A percentile compares a stretch with the other conserved stretches of the same genome.
Conservation (phyloP, 2,888 invertebrate genomes). For the Megamerina dolium region DNA sequence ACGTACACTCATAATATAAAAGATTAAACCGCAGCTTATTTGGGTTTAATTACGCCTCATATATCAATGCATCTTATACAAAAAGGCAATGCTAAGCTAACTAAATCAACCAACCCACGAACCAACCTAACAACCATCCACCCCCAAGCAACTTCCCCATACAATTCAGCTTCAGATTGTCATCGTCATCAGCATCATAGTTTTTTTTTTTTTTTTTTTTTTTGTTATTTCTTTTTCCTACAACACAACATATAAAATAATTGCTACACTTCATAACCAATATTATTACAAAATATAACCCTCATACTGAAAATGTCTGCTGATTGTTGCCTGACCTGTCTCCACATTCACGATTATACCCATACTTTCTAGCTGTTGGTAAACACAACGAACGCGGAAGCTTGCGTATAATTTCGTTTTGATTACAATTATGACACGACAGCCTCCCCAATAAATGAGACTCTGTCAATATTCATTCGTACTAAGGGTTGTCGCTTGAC, state of each 20-base stretch:
- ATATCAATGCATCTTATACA: slow-evolving; percentile 37
- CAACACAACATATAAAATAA: not conserved
- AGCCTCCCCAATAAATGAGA: not conserved
- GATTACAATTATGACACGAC: slow-evolving; percentile 40
- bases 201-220: too few relatives aligned
- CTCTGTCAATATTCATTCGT: too few relatives aligned
- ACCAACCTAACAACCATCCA: not conserved
- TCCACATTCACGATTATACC: too few relatives aligned
- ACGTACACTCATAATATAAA: too few relatives aligned
- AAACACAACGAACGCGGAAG: not conserved
- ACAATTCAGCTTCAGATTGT: too few relatives aligned
- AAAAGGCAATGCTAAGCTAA: too few relatives aligned
- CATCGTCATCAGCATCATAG: too few relatives aligned
- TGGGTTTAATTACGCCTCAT: slow-evolving; percentile 46
- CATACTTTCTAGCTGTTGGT: too few relatives aligned
- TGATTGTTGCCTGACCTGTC: too few relatives aligned
- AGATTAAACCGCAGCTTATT: slow-evolving; percentile 38
- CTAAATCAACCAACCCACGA: too few relatives aligned
- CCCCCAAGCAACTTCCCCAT: not conserved
- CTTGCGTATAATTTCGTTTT: slow-evolving; percentile 41
- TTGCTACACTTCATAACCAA: slow-evolving; percentile 14
- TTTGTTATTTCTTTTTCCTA: slow-evolving; percentile 7
- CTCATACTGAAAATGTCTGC: too few relatives aligned
- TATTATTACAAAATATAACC: not conserved
- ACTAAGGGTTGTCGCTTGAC: slow-evolving; percentile 3